Conservation (phyloP, 2,888 invertebrate species). For the Troides oblongomaculatus region DNA sequence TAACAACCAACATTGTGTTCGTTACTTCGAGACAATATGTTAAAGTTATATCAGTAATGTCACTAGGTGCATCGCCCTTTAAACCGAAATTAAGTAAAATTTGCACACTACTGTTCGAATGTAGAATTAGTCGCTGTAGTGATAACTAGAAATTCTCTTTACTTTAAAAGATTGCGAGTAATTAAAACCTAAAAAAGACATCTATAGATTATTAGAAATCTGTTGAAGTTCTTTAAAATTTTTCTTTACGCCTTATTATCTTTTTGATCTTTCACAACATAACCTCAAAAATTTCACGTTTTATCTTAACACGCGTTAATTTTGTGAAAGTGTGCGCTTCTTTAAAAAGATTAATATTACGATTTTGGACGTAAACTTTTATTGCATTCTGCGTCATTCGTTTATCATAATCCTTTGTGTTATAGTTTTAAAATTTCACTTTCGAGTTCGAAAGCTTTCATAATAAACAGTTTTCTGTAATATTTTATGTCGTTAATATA, state of each 20-base stretch:
- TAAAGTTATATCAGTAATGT: too few relatives aligned
- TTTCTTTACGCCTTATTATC: background rate
- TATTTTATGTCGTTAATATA: background rate
- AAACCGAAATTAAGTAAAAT: too few relatives aligned
- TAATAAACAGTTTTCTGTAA: background rate
- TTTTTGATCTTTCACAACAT: background rate
- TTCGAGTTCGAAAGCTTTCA: conserved; percentile 2
- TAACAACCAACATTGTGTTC: too few relatives aligned
- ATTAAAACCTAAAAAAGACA: too few relatives aligned
- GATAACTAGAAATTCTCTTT: too few relatives aligned
- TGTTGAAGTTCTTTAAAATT: background rate
- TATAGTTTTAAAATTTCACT: conserved; percentile 17
- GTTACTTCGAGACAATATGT: too few relatives aligned
- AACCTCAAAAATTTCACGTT: background rate
- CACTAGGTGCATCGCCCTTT: too few relatives aligned
- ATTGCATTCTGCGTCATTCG: conserved; percentile 17
- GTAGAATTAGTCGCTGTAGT: too few relatives aligned
- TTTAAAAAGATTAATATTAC: conserved; percentile 32
- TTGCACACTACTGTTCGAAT: too few relatives aligned
- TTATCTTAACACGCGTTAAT: background rate
- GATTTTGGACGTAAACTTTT: conserved; percentile 18
- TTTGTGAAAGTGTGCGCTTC: conserved; percentile 38
- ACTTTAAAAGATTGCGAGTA: too few relatives aligned
- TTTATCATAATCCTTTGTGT: conserved; percentile 10
- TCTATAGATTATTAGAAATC: background rate